Percentiles rank a stretch among this genome's conserved stretches.
phyloP scores from a whole-genome alignment of 2,113 vertebrate genomes.

The Felis chaus region DNA sequence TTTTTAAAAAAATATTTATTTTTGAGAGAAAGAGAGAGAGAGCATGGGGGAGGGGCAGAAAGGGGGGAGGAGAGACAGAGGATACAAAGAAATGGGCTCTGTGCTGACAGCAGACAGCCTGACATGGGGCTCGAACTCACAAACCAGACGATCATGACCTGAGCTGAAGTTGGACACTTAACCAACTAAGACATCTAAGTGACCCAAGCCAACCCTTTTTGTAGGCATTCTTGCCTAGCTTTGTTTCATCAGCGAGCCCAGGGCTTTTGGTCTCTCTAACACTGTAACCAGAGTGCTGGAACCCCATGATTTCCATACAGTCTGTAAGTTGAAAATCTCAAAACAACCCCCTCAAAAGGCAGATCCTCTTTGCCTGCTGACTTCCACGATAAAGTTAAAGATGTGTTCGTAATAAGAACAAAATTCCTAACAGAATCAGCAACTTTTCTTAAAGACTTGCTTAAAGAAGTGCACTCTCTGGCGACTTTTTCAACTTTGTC shows the following conservation, averaged over 20 bases:
- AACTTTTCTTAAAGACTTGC: background rate
- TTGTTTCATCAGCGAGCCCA: background rate
- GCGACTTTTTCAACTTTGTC: fast-evolving
- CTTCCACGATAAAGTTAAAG: slow-evolving; percentile 7
- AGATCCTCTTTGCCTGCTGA: background rate
- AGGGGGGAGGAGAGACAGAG: too few relatives aligned
- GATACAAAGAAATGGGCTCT: too few relatives aligned
- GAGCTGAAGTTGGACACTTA: too few relatives aligned
- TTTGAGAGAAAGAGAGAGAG: too few relatives aligned
- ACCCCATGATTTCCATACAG: background rate
- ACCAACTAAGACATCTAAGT: too few relatives aligned
- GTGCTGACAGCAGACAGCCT: too few relatives aligned
- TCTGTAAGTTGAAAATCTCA: background rate
- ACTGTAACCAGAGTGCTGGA: background rate
- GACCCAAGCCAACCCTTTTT: background rate
- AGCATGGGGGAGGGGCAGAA: too few relatives aligned
- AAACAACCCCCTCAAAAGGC: background rate
- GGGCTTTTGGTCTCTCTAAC: background rate
- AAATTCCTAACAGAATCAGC: background rate
- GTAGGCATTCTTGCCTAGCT: background rate
- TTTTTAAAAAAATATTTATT: too few relatives aligned
- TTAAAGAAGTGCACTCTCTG: background rate
- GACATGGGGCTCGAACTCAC: too few relatives aligned
- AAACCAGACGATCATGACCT: too few relatives aligned
- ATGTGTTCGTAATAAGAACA: background rate